phyloP scores from a whole-genome alignment of 2,888 invertebrate species.

The Teinopalpus imperialis region DNA sequence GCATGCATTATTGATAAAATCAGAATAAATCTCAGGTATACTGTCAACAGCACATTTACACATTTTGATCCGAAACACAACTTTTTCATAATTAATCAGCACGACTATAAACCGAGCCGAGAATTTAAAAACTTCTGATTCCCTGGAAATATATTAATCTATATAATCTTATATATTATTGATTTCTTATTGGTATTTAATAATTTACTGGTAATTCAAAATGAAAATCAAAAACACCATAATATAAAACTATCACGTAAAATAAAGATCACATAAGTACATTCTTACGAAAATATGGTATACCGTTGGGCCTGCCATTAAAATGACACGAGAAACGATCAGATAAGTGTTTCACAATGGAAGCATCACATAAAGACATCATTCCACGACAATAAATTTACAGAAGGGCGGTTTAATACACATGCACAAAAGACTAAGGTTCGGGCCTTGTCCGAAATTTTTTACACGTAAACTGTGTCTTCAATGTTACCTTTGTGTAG shows the following conservation, averaged over 20 bases:
- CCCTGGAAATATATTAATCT: no score
- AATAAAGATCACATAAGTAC: slow-evolving; percentile 25
- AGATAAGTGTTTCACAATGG: slow-evolving; percentile 77
- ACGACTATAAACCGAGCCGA: no score
- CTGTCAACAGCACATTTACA: no score
- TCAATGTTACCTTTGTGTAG: slow-evolving; percentile 57
- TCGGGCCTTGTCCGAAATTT: slow-evolving; percentile 56
- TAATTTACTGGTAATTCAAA: no score
- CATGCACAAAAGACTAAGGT: slow-evolving; percentile 67
- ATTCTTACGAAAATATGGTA: slow-evolving; percentile 34
- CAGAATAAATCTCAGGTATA: no score
- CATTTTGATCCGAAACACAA: no score
- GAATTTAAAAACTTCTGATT: no score
- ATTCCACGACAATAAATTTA: slow-evolving; percentile 76
- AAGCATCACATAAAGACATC: slow-evolving; percentile 75
- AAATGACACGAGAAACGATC: slow-evolving; percentile 68
- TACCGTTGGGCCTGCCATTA: slow-evolving; percentile 49
- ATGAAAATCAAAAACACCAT: not conserved
- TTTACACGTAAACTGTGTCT: slow-evolving; percentile 60
- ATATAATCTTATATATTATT: no score
- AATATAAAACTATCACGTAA: slow-evolving; percentile 19
- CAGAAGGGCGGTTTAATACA: slow-evolving; percentile 71
- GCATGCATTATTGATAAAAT: no score
- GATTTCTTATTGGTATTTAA: no score
- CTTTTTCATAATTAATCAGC: no score